These are phyloP conservation scores for Drosophila ogumai DNA, from an alignment of 1,140 invertebrate species.

Conservation along the genomic window DNA sequence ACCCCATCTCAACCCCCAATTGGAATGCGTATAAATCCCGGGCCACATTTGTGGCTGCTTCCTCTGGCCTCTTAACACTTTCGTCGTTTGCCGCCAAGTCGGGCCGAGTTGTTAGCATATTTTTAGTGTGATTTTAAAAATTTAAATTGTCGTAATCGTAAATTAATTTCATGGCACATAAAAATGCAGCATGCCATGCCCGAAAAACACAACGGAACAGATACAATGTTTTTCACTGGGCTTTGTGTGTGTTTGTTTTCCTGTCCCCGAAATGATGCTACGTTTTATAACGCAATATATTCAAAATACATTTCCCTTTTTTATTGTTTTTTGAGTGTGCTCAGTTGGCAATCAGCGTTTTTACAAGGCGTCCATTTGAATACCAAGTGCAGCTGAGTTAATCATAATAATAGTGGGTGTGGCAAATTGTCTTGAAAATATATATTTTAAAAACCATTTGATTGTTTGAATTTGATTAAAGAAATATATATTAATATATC, in stretches of 20 bases:
- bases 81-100: slow-evolving; percentile 52
- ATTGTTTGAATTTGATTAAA: no score
- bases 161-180: slow-evolving; percentile 85
- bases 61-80: slow-evolving; percentile 72
- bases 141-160: slow-evolving; percentile 84
- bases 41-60: slow-evolving; percentile 59
- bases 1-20: background rate
- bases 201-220: slow-evolving; percentile 7
- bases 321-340: slow-evolving; percentile 52
- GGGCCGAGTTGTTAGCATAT: slow-evolving; percentile 72
- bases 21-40: slow-evolving; percentile 51
- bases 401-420: background rate
- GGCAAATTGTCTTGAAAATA: background rate
- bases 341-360: slow-evolving; percentile 53
- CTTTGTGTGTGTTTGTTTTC: slow-evolving; percentile 25
- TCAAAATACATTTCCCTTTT: slow-evolving; percentile 32
- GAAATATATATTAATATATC: background rate
- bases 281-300: slow-evolving; percentile 59
- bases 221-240: slow-evolving; percentile 43
- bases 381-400: slow-evolving; percentile 7
- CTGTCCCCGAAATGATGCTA: slow-evolving; percentile 36
- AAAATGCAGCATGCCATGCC: slow-evolving; percentile 56
- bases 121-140: slow-evolving; percentile 83
- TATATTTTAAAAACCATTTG: background rate
- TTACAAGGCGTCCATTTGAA: slow-evolving; percentile 1